Percentiles rank a stretch among this genome's conserved stretches.
Conservation (phyloP, 2,888 invertebrate species). For the Papilio demoleus region DNA sequence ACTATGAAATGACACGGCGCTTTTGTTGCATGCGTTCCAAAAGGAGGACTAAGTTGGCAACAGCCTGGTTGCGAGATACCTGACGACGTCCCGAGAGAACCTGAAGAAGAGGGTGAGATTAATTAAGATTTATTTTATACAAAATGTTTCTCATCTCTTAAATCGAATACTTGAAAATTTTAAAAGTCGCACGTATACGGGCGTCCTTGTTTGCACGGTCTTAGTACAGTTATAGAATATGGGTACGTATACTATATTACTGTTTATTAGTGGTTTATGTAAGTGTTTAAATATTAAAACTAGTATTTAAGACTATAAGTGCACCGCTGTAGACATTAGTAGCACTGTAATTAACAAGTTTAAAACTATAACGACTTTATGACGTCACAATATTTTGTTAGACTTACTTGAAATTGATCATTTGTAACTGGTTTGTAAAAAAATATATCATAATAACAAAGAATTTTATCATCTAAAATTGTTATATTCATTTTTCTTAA, state of each 20-base stretch:
- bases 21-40: slow-evolving; percentile 8
- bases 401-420: too few species aligned
- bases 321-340: not conserved
- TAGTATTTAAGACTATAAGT: not conserved
- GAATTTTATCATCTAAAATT: too few species aligned
- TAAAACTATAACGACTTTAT: not conserved
- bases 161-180: not conserved
- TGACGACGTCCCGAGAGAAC: slow-evolving; percentile 20
- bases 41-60: slow-evolving; percentile 22
- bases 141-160: not conserved
- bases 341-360: not conserved
- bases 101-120: slow-evolving; percentile 21
- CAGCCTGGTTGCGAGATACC: slow-evolving; percentile 19
- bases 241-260: not conserved
- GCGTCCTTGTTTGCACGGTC: not conserved
- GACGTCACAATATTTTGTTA: too few species aligned
- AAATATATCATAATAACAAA: too few species aligned
- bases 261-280: not conserved
- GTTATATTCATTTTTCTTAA: not conserved
- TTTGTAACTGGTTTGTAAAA: too few species aligned
- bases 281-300: not conserved
- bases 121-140: slow-evolving; percentile 9
- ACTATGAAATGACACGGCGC: slow-evolving; percentile 10
- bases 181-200: not conserved
- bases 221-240: not conserved